Conservation (phyloP, 2,113 vertebrate species). For the Lipophrys pholis region DNA sequence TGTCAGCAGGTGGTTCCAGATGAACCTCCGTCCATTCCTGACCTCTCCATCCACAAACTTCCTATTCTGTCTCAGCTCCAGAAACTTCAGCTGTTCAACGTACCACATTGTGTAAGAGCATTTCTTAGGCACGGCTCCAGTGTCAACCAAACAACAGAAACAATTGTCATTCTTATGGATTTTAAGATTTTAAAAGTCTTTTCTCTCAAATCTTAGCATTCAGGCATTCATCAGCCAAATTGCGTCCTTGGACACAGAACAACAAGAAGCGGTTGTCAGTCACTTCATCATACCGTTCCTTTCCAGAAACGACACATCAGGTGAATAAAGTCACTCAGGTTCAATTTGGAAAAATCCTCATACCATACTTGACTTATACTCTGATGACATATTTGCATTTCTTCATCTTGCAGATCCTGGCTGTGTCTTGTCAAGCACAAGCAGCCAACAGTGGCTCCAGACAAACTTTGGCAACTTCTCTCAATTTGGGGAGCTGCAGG, state of each 20-base stretch:
- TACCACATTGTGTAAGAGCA: conserved; percentile 68
- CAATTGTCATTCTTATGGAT: neutral
- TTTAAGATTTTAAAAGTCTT: conserved; percentile 7
- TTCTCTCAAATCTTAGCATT: conserved; percentile 45
- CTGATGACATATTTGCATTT: neutral
- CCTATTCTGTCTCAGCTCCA: conserved; percentile 57
- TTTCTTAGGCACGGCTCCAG: neutral
- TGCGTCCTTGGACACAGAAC: conserved; percentile 31
- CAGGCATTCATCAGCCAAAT: conserved; percentile 36
- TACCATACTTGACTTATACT: no score
- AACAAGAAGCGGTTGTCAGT: conserved; percentile 31
- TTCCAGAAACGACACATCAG: conserved; percentile 39
- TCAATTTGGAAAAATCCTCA: neutral
- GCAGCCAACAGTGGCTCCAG: conserved; percentile 46
- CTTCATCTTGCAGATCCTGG: conserved; percentile 50
- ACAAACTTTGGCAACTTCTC: conserved; percentile 57
- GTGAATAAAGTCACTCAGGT: conserved; percentile 23
- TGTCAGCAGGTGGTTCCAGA: conserved; percentile 56
- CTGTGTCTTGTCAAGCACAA: conserved; percentile 35
- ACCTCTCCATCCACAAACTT: conserved; percentile 50
- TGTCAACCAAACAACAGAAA: neutral
- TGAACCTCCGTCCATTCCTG: conserved; percentile 50
- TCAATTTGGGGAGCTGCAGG: conserved; percentile 31
- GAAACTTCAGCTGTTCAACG: conserved; percentile 66
- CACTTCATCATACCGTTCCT: conserved; percentile 64